phyloP scores from a whole-genome alignment of 35 echinoderm and acorn worm species.

The Ptychodera flava region DNA sequence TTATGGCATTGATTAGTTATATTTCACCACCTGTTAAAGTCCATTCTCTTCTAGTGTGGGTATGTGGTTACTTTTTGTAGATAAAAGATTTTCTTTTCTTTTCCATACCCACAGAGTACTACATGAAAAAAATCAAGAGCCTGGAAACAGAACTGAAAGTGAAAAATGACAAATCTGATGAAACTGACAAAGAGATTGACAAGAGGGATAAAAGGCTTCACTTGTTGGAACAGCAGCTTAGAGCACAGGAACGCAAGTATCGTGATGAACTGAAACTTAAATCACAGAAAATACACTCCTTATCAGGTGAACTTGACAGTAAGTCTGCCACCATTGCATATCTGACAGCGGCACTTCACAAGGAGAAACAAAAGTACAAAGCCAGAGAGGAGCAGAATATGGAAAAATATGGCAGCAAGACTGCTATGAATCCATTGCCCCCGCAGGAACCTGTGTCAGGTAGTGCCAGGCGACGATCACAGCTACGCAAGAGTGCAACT shows the following conservation, averaged over 20 bases:
- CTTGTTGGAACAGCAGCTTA: slow-evolving; percentile 50
- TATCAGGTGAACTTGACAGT: slow-evolving; percentile 62
- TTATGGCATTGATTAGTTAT: no score
- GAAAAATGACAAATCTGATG: slow-evolving; percentile 12
- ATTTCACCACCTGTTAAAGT: no score
- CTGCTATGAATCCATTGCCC: slow-evolving; percentile 25
- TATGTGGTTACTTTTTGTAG: no score
- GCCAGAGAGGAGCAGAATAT: neutral
- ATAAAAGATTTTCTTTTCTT: no score
- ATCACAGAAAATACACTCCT: slow-evolving; percentile 26
- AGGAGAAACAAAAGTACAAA: slow-evolving; percentile 48
- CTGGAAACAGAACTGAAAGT: slow-evolving; percentile 44
- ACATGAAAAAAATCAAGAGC: slow-evolving; percentile 37
- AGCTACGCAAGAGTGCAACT: slow-evolving; percentile 18
- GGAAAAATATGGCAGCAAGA: neutral
- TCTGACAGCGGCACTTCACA: slow-evolving; percentile 67
- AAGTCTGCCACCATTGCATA: slow-evolving; percentile 66
- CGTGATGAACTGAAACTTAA: slow-evolving; percentile 54
- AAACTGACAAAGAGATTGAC: slow-evolving; percentile 28
- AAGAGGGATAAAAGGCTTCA: slow-evolving; percentile 48
- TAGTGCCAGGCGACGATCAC: slow-evolving; percentile 24
- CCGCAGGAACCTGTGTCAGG: slow-evolving; percentile 35
- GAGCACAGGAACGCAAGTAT: slow-evolving; percentile 48
- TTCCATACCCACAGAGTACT: slow-evolving; percentile 27
- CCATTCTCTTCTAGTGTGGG: no score